phyloP scores from a whole-genome alignment of 2,888 invertebrate genomes.

The Eupithecia dodoneata region DNA sequence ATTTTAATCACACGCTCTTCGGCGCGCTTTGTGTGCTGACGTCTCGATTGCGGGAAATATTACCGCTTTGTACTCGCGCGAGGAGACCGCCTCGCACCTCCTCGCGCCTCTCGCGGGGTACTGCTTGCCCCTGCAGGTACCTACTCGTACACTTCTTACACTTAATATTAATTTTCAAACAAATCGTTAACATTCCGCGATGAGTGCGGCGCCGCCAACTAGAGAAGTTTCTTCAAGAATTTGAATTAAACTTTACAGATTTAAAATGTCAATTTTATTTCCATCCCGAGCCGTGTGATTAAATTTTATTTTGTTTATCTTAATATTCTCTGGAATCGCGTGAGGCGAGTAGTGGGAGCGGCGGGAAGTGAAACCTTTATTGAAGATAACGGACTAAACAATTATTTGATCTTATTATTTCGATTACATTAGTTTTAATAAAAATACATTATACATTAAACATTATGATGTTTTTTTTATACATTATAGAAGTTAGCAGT shows the following conservation, averaged over 20 bases:
- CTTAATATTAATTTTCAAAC: constrained; percentile 5
- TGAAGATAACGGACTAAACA: constrained; percentile 22
- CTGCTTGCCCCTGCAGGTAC: background rate
- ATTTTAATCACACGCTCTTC: constrained; percentile 53
- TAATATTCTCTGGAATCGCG: constrained; percentile 28
- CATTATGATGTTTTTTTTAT: background rate
- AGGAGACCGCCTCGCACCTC: background rate
- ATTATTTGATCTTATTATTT: constrained; percentile 20
- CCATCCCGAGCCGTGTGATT: constrained; percentile 13
- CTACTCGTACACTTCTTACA: background rate
- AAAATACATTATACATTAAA: background rate
- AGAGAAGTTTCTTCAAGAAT: constrained; percentile 4
- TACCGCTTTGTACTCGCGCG: background rate
- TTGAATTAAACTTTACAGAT: constrained; percentile 27
- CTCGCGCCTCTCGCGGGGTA: background rate
- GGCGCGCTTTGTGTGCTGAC: constrained; percentile 48
- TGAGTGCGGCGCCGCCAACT: background rate
- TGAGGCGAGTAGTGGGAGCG: constrained; percentile 18
- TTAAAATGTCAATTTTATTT: constrained; percentile 20
- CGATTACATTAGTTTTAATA: background rate
- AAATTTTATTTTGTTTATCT: constrained; percentile 32
- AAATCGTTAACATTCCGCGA: constrained; percentile 18
- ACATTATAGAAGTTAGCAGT: background rate
- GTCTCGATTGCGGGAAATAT: constrained; percentile 51
- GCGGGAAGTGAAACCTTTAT: constrained; percentile 18